Conservation (phyloP, 2,888 invertebrate genomes). For the Aleiodes alternator region DNA sequence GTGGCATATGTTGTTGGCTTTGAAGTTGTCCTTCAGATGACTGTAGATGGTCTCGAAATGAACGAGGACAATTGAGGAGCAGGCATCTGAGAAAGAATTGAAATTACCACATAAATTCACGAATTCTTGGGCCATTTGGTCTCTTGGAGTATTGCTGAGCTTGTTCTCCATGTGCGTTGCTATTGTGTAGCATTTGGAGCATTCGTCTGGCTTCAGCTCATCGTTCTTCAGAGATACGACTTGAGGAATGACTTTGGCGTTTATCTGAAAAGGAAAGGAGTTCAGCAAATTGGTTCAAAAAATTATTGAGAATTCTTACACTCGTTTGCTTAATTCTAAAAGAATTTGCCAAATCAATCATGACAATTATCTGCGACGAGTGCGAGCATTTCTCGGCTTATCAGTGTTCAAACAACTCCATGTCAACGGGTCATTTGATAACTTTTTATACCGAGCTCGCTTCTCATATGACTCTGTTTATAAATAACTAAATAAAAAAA, state of each 20-base stretch:
- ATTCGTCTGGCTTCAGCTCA: constrained; percentile 69
- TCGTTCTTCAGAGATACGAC: constrained; percentile 63
- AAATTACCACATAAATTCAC: constrained; percentile 81
- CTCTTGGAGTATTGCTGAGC: constrained; percentile 61
- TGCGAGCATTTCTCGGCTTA: not conserved
- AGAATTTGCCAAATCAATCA: too few relatives aligned
- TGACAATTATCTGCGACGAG: too few relatives aligned
- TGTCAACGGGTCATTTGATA: constrained; percentile 33
- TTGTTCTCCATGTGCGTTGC: constrained; percentile 69
- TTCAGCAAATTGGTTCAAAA: not conserved
- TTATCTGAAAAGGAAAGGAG: constrained; percentile 41
- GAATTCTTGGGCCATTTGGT: constrained; percentile 63
- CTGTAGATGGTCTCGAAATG: constrained; percentile 85
- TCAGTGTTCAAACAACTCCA: constrained; percentile 25
- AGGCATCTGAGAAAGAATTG: constrained; percentile 87
- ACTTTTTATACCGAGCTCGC: constrained; percentile 23
- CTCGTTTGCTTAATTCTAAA: too few relatives aligned
- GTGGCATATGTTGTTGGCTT: constrained; percentile 83
- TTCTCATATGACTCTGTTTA: constrained; percentile 20
- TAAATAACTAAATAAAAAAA: constrained; percentile 4
- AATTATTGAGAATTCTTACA: not conserved
- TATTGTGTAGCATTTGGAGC: constrained; percentile 70
- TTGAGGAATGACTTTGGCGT: constrained; percentile 48
- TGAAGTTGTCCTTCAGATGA: constrained; percentile 80
- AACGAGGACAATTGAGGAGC: constrained; percentile 84